Evolutionary conservation across 2,888 invertebrate species (phyloP).

Genomic region (Trichopoda pennipes): DNA sequence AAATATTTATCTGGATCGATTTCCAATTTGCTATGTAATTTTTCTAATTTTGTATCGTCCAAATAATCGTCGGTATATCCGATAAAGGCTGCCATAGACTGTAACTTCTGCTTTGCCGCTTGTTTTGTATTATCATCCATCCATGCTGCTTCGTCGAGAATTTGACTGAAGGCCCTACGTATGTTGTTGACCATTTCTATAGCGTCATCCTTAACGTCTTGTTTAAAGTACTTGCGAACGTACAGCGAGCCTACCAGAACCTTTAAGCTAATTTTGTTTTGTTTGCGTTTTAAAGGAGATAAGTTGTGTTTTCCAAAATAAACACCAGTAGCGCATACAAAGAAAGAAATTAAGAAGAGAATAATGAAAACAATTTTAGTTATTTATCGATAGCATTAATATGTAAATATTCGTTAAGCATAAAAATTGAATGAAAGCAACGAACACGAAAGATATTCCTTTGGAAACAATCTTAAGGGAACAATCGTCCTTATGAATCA

Average conservation of each 20-base stretch:
- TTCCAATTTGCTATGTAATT: constrained; percentile 89
- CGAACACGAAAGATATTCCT: too few species aligned
- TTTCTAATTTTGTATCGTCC: constrained; percentile 88
- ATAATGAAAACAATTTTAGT: too few species aligned
- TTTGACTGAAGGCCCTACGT: constrained; percentile 89
- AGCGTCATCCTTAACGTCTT: constrained; percentile 90
- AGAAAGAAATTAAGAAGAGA: too few species aligned
- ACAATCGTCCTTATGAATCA: too few species aligned
- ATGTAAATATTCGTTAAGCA: too few species aligned
- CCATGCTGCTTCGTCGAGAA: constrained; percentile 92
- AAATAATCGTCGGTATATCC: constrained; percentile 95
- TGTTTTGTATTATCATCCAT: constrained; percentile 92
- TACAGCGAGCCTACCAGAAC: constrained; percentile 92
- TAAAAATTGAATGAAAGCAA: too few species aligned
- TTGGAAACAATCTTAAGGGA: too few species aligned
- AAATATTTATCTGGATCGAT: constrained; percentile 87
- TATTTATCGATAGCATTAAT: too few species aligned
- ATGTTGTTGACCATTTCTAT: constrained; percentile 94
- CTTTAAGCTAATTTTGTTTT: constrained; percentile 80
- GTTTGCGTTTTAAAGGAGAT: too few species aligned
- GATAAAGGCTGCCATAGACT: constrained; percentile 92
- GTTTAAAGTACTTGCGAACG: constrained; percentile 92
- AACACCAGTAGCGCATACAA: too few species aligned
- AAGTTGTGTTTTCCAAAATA: neutral
- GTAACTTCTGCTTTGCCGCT: constrained; percentile 89